phyloP scores from a whole-genome alignment of 2,888 invertebrate genomes.

The Nymphalis c-album region DNA sequence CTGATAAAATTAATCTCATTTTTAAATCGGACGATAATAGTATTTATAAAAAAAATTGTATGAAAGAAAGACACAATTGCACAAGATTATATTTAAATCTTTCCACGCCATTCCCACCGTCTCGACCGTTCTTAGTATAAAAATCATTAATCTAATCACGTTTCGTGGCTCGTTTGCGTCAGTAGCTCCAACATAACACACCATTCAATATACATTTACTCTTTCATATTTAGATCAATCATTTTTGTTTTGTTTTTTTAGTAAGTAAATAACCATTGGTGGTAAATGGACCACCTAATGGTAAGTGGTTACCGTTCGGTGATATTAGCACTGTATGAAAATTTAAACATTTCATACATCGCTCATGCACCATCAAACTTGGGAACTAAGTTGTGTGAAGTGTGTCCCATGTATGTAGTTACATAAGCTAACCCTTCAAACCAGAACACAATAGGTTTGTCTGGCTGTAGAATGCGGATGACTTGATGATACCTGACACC shows the following conservation, averaged over 20 bases:
- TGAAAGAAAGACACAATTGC: not conserved
- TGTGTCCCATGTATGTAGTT: no score
- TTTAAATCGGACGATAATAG: not conserved
- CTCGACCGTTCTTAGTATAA: conserved; percentile 8
- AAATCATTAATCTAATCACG: conserved; percentile 48
- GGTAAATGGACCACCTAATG: no score
- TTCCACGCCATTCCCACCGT: not conserved
- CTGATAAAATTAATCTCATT: not conserved
- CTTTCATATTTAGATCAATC: conserved; percentile 6
- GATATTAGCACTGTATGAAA: no score
- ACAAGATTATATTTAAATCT: not conserved
- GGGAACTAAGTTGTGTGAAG: no score
- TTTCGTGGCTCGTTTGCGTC: conserved; percentile 38
- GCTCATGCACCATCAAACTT: no score
- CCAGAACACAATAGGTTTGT: no score
- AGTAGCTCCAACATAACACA: conserved; percentile 27
- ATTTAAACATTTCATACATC: no score
- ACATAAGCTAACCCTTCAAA: no score
- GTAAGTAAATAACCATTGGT: no score
- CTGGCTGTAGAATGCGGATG: no score
- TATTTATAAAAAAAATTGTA: not conserved
- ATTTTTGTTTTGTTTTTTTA: not conserved
- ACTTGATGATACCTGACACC: no score
- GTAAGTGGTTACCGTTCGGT: no score
- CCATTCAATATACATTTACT: conserved; percentile 17